Conservation (phyloP, 2,888 invertebrate species). For the Morpho achilles region DNA sequence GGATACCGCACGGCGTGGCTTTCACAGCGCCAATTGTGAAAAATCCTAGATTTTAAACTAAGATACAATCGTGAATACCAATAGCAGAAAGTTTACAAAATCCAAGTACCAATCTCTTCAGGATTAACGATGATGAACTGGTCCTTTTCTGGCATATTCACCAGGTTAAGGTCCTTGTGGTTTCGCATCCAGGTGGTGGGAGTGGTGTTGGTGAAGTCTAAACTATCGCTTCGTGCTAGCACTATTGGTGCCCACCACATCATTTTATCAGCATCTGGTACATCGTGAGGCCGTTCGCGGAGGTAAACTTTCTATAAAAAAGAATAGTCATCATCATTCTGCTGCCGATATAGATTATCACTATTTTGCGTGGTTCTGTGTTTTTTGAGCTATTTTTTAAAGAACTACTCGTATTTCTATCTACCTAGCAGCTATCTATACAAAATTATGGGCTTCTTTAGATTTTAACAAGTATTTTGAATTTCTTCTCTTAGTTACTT, state of each 20-base stretch:
- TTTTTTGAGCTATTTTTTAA: no score
- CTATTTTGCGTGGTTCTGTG: no score
- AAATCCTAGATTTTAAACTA: no score
- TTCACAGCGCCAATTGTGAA: no score
- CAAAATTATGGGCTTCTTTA: no score
- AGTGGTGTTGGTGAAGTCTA: conserved; percentile 79
- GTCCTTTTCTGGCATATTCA: conserved; percentile 75
- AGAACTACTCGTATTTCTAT: no score
- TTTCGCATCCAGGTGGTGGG: conserved; percentile 83
- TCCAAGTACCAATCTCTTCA: conserved; percentile 86
- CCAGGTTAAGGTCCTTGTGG: conserved; percentile 71
- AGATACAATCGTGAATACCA: no score
- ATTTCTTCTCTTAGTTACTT: no score
- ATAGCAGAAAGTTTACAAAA: not conserved
- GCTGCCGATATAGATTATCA: no score
- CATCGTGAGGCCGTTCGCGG: conserved; percentile 85
- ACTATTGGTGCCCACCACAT: conserved; percentile 88
- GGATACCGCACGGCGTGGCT: no score
- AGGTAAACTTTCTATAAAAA: conserved; percentile 82
- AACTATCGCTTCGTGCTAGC: conserved; percentile 75
- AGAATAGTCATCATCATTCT: not conserved
- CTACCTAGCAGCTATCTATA: no score
- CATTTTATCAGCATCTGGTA: conserved; percentile 84
- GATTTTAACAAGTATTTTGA: no score
- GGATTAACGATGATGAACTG: conserved; percentile 89